Evolutionary conservation across 2,797 vertebrate species (phyloP), one percentile per base, ranked within the genome.

Genomic region (Coracias cyanogaster): DNA sequence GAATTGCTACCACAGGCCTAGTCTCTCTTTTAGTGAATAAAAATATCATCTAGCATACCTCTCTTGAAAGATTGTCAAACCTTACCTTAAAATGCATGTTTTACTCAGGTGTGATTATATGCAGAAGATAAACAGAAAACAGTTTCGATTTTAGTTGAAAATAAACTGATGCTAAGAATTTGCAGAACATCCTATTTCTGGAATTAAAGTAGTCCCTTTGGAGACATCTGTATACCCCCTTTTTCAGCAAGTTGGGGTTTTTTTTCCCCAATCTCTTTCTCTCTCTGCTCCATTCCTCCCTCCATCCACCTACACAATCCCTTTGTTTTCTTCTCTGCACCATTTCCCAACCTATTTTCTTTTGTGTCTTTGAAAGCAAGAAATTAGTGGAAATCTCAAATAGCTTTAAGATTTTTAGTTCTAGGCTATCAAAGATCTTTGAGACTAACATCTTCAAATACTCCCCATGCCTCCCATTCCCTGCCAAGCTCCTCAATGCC

Each of bases 111-210:
- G 67, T 70, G 76, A 77, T 94, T 82, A 64, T 58, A 26, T 87
- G 69, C 64, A 71, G 55, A 82, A 93, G 79, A 52, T 57, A 95
- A 94, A 95, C 41, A 78, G 58, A 91, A 93, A 95, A 70, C 64
- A 80, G 35, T 54, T 90, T 86, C 25, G 29, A 41, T 90, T 94
- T 82, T 62, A 72, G 73, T 24, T 91, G 74, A 79, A 89, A 91
- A 76, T 62, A 70, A 91, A 83, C 72, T 72, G 89, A 76, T 57
- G 70, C 65, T 61, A 69, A 78, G 79, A 81, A 95, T 88, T 79
- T 86, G 60, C 45, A 84, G 94, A 91, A 70, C 87, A 94, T 83
- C 31, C 49, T 78, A 10, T 88, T 93, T 29, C n/a, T 46, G 81
- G 64, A 90, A 88, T 88, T 94, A 88, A 93, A 89, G 28, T 62